Base-by-base conservation (phyloP, 2,113 vertebrate species). In the Nyctereutes procyonoides region DNA sequence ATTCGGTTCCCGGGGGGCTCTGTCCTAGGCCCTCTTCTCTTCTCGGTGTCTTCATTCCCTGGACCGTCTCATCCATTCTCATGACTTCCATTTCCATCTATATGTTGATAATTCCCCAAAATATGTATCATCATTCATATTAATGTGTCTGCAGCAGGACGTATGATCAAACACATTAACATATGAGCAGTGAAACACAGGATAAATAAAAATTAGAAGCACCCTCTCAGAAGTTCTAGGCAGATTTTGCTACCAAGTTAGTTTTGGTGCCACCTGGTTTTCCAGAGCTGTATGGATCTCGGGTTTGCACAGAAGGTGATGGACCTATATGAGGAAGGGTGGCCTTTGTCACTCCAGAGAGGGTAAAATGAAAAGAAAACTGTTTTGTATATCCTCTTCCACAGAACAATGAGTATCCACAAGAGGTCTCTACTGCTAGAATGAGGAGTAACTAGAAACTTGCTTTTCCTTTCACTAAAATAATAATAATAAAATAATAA, bases 181-280 rank as follows among this genome's bases (percentile, higher is more conserved):
- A 26, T 48, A 58, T 71, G 62, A 77, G 48, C 60, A 63, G 43
- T 80, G 24, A 92, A 94, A 96, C 35, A 48, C 13, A 17, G 30
- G 56, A 13, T 35, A 62, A n/a, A 35, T n/a, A 71, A 62, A 90
- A 87, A 90, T 60, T 65, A 3, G 58, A 90, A 81, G 38, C 43
- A 32, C n/a, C 56, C 15, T 62, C 20, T 48, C 11, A n/a, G 30
- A 63, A 85, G 24, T 60, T 88, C 85, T 35, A 58, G 67, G 94
- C 60, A 69, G 17, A 63, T 87, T 93, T 95, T 97, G 67, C 85
- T 92, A 60, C 74, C 55, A 62, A 38, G 19, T 93, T 92, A 62
- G 35, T 63, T 95, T 93, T 81, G 67, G 19, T 65, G 53, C 55
- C 65, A 69, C 26, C 16, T 87, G 16, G 51, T 69, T 94, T 92